These are phyloP conservation scores for Dendrophyllia cribrosa DNA, from an alignment of 64 coral and sea anemone genomes.

Conservation along the genomic window DNA sequence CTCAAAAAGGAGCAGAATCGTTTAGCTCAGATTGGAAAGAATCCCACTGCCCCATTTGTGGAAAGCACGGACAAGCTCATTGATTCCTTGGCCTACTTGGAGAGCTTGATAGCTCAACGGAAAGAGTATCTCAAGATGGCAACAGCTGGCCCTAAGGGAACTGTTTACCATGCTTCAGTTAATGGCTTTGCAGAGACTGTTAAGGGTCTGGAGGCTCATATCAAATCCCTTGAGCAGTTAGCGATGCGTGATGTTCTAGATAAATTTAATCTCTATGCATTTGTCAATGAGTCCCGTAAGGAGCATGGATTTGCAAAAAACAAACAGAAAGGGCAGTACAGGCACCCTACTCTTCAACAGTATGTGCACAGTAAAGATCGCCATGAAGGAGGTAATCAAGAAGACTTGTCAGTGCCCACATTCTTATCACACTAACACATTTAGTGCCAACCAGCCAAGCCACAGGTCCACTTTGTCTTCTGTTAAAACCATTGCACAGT, in stretches of 20 bases:
- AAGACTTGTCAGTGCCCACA: constrained; percentile 83
- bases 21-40: constrained; percentile 6
- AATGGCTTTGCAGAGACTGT: constrained; percentile 82
- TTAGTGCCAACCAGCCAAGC: constrained; percentile 72
- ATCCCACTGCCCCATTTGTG: constrained; percentile 4
- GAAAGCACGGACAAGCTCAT: constrained; percentile 40
- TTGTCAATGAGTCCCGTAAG: constrained; percentile 65
- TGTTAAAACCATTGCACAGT: constrained; percentile 22
- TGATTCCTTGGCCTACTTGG: constrained; percentile 56
- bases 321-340: constrained; percentile 51
- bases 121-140: constrained; percentile 44
- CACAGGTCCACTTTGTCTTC: constrained; percentile 53
- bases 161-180: constrained; percentile 65
- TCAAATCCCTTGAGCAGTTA: constrained; percentile 28
- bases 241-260: constrained; percentile 24
- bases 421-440: constrained; percentile 67
- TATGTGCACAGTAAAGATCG: constrained; percentile 56
- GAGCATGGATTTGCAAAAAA: constrained; percentile 71
- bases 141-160: constrained; percentile 70
- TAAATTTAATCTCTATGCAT: constrained; percentile 54
- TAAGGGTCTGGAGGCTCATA: constrained; percentile 49
- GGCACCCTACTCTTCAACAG: constrained; percentile 61
- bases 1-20: constrained; percentile 61
- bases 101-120: constrained; percentile 42
- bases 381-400: constrained; percentile 72